phyloP scores from a whole-genome alignment of 2,888 invertebrate species.

The Crossocerus cetratus region DNA sequence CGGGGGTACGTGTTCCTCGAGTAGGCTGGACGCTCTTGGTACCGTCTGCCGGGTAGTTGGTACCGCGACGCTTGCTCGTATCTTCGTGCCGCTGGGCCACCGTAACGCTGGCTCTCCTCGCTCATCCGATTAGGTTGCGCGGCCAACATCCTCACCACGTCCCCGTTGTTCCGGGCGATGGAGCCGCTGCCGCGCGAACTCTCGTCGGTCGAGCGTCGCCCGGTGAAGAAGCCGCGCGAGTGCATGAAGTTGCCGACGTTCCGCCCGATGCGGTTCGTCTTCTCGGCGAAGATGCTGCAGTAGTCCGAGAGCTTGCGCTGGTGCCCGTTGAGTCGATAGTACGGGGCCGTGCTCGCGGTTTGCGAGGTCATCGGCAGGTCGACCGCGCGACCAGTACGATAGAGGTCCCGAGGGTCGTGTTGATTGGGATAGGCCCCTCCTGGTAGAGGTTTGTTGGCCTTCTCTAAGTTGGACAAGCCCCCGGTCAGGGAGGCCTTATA shows the following conservation, averaged over 20 bases:
- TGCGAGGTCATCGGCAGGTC: slow-evolving; percentile 13
- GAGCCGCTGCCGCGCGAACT: background rate
- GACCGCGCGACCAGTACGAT: slow-evolving; percentile 33
- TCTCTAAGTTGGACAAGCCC: slow-evolving; percentile 73
- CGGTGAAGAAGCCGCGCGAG: slow-evolving; percentile 53
- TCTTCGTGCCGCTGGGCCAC: background rate
- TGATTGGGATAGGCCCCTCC: slow-evolving; percentile 69
- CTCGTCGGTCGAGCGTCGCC: slow-evolving; percentile 41
- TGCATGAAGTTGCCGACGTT: slow-evolving; percentile 68
- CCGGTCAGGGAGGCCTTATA: slow-evolving; percentile 76
- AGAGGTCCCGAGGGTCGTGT: slow-evolving; percentile 68
- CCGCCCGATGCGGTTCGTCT: slow-evolving; percentile 67
- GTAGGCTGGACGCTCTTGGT: slow-evolving; percentile 14
- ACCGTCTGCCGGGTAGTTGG: slow-evolving; percentile 12
- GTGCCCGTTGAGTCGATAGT: slow-evolving; percentile 6
- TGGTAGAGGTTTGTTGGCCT: slow-evolving; percentile 70
- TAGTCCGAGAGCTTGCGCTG: slow-evolving; percentile 66
- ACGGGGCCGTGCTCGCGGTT: too few species aligned
- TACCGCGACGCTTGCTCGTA: slow-evolving; percentile 3
- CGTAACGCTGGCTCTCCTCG: slow-evolving; percentile 7
- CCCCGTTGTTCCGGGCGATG: slow-evolving; percentile 42
- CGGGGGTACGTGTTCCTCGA: slow-evolving; percentile 21
- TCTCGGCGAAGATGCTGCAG: slow-evolving; percentile 69
- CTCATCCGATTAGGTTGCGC: slow-evolving; percentile 1
- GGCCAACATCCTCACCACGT: slow-evolving; percentile 35